phyloP scores from a whole-genome alignment of 2,113 vertebrate species.

The Zeus faber region DNA sequence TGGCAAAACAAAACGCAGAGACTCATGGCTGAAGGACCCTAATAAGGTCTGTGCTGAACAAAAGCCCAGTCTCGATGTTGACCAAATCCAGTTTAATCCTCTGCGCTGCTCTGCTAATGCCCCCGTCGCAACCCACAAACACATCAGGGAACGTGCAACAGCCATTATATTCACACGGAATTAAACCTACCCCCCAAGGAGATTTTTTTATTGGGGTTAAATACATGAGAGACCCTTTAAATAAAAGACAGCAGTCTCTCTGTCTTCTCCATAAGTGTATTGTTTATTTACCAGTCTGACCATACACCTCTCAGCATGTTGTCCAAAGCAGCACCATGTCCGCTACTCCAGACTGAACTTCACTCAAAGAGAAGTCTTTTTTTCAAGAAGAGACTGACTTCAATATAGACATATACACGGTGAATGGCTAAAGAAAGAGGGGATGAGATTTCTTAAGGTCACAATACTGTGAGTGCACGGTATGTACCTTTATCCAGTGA shows the following conservation, averaged over 20 bases:
- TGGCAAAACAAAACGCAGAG: not conserved
- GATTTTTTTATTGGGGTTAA: conserved; percentile 63
- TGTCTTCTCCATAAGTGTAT: conserved; percentile 23
- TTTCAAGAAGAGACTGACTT: too few relatives aligned
- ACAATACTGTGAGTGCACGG: conserved; percentile 2
- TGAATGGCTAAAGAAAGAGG: too few relatives aligned
- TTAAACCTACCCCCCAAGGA: conserved; percentile 1
- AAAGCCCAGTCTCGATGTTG: conserved; percentile 11
- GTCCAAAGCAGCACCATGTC: not conserved
- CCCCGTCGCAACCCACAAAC: conserved; percentile 16
- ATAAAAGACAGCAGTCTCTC: conserved; percentile 38
- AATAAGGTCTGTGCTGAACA: conserved; percentile 11
- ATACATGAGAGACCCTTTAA: conserved; percentile 46
- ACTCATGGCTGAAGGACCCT: not conserved
- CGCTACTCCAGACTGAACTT: conserved; percentile 8
- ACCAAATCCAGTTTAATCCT: conserved; percentile 40
- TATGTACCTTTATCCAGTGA: not conserved
- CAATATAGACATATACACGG: too few relatives aligned
- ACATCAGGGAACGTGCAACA: conserved; percentile 12
- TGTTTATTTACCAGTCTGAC: conserved; percentile 16
- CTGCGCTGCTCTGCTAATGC: conserved; percentile 24
- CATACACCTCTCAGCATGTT: conserved; percentile 8
- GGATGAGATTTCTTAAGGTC: conserved; percentile 19
- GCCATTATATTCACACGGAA: conserved; percentile 47
- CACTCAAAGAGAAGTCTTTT: too few relatives aligned